Conservation (phyloP, 2,888 invertebrate species). For the Platycnemis pennipes region DNA sequence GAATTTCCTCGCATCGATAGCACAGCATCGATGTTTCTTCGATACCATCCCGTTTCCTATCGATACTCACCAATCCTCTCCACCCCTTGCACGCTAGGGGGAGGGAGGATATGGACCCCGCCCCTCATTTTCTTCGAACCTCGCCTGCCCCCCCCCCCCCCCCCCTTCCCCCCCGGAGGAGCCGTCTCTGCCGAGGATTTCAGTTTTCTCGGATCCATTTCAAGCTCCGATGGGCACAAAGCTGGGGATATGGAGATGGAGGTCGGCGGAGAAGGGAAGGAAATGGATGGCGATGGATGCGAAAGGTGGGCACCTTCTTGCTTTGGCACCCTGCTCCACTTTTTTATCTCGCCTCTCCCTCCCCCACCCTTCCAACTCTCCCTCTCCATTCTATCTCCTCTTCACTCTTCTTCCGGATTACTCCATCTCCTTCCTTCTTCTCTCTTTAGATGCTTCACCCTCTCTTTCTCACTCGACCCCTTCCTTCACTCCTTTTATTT, state of each 20-base stretch:
- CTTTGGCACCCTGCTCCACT: conserved; percentile 5
- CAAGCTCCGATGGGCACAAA: conserved; percentile 32
- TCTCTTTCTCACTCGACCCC: neutral
- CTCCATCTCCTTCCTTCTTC: neutral
- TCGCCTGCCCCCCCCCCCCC: neutral
- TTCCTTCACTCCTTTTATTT: neutral
- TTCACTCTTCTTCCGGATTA: neutral
- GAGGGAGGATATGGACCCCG: neutral
- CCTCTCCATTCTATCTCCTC: neutral
- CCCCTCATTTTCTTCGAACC: neutral
- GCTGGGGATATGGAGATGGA: neutral
- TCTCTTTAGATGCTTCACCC: too few species aligned
- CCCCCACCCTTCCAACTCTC: neutral
- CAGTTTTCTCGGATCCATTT: conserved; percentile 27
- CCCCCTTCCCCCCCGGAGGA: neutral
- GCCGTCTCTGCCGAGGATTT: neutral
- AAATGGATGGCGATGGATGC: neutral
- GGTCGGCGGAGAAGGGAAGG: neutral
- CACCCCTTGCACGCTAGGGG: neutral
- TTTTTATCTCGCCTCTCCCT: neutral
- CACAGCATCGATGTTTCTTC: too few species aligned
- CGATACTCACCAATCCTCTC: neutral
- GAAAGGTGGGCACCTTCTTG: neutral
- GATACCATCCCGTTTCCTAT: neutral
- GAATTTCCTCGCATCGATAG: too few species aligned